Evolutionary conservation across 2,888 invertebrate species (phyloP).

Genomic region (Leucophenga montana): DNA sequence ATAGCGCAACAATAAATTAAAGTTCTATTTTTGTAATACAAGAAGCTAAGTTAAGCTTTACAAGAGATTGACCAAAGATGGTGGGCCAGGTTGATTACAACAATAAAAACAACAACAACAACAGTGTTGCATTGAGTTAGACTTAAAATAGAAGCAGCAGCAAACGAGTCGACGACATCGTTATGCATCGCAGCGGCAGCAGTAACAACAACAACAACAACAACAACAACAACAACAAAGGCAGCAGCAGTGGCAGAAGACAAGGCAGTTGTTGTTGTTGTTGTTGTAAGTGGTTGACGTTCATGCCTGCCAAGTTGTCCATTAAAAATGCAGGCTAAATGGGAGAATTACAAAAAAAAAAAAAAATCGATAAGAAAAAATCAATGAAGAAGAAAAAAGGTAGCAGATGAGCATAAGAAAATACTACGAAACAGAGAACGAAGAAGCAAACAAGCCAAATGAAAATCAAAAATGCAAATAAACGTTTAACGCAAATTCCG

Average conservation of each 20-base stretch:
- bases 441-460: conserved; percentile 32
- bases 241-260: not conserved
- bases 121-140: conserved; percentile 55
- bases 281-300: not conserved
- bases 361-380: not conserved
- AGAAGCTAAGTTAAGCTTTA: conserved; percentile 35
- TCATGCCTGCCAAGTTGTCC: too few species aligned
- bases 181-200: not conserved
- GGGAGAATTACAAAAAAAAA: conserved; percentile 18
- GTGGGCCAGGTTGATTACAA: conserved; percentile 17
- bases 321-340: too few species aligned
- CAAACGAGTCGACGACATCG: conserved; percentile 14
- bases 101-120: not conserved
- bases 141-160: conserved; percentile 60
- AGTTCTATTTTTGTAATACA: conserved; percentile 60
- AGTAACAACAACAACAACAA: not conserved
- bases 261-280: conserved; percentile 6
- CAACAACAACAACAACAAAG: too few species aligned
- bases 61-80: conserved; percentile 55
- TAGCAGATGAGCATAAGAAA: too few species aligned
- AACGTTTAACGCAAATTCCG: conserved; percentile 64
- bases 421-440: too few species aligned
- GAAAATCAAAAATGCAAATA: conserved; percentile 67
- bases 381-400: too few species aligned
- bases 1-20: conserved; percentile 59